Evolutionary conservation across 2,113 vertebrate genomes (phyloP), one percentile per base, ranked within the genome.

Genomic region (Pelodiscus sinensis): DNA sequence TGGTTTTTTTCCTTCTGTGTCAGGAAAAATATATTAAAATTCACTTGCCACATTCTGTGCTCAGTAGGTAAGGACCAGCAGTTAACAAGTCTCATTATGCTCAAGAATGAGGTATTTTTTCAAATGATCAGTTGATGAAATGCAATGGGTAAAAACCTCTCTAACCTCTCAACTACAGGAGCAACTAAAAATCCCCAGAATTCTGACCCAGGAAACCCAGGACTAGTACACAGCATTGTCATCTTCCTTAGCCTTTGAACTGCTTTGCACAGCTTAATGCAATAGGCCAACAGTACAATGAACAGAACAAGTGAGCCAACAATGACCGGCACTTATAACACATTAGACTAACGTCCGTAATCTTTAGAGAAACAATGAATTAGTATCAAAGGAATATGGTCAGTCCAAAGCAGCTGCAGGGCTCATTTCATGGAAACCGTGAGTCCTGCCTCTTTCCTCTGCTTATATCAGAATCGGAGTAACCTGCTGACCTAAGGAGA

Each of bases 401-500:
- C 56, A 44, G 84, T 60, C 75, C 79, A 89, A 86, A 95, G 92
- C 60, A 82, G 90, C 94, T 95, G 25, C 91, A 88, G 94, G 94
- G 90, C 86, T 87, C 83, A 86, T 92, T 52, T 27, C 4, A 52
- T 71, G 81, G 7, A 88, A 92, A 84, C 31, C 0, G 19, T 84
- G 68, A 57, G 71, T 51, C 81, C 77, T 92, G 86, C 52, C 11
- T 89, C 95, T 88, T 82, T 95, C 89, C 56, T 82, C 51, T 27
- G 13, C 79, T 93, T 79, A 5, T 80, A 94, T 81, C 68, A 85
- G 89, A 86, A 92, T 3, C 52, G 90, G 82, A 96, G 90, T 56
- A 96, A 95, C 88, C 50, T 86, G 52, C 85, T 97, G 97, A 97
- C 94, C 95, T 96, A 92, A 96, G 56, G 0, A 0, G 84, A 96